Base-by-base conservation (phyloP, 37 sponge, comb jelly and placozoan species). In the Oscarella lobularis region DNA sequence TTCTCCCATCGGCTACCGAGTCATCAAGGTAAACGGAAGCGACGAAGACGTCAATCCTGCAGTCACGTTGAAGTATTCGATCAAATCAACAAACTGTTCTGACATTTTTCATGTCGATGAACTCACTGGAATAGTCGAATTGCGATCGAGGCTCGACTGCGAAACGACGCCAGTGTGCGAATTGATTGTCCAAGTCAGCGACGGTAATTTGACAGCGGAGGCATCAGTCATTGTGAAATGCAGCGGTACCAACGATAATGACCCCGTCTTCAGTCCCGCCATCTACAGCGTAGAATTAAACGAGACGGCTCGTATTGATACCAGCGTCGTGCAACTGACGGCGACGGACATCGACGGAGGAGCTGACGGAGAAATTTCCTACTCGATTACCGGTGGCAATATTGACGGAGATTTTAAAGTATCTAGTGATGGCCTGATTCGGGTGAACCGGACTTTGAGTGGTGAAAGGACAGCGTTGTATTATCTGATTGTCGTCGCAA, bases 401-500 rank as follows among this genome's bases (percentile, higher is more conserved):
- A 48, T 20, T 48, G 20, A 48, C 60, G 60, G 20, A 9, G 60
- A 48, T 20, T 48, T 48, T 48, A 20, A 9, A 48, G 20, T 48
- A 9, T 27, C 14, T 48, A 9, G 27, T 0, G 67, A 27, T 67
- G 89, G 89, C 36, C n/a, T 31, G 5, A 32, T 88, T 3, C 66
- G 69, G 36, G 72, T 74, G 29, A 32, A 34, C 0, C 77, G 38
- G 31, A 32, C 20, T 37, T 55, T 88, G 3, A 79, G 84, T 67
- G 2, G 73, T 32, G 82, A 84, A 73, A 3, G 37, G 3, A 38
- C 34, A 0, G 27, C 39, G 3, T 36, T 41, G 1, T 80, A 88
- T 33, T 67, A 32, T 0, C 68, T 88, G 36, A 39, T 30, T 2
- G 82, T 78, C 0, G 32, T 66, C 14, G 83, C 85, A 38, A 67